Conservation (phyloP, 2,797 vertebrate species). For the Odontamblyopus rebecca region DNA sequence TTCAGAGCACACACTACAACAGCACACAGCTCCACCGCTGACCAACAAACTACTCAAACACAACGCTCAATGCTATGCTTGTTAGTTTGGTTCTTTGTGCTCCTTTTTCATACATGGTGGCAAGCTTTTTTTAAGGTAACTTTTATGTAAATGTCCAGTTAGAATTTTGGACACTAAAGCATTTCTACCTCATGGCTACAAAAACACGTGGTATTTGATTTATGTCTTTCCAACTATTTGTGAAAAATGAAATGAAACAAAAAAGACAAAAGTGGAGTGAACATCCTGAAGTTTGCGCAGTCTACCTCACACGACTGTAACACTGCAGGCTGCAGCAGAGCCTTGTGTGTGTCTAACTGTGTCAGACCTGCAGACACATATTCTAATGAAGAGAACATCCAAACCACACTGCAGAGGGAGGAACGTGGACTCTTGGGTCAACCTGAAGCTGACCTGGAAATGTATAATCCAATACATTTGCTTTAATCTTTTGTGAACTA, state of each 20-base stretch:
- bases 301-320: conserved; percentile 97
- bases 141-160: conserved; percentile 68
- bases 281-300: conserved; percentile 88
- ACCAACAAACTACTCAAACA: conserved; percentile 66
- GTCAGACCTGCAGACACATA: conserved; percentile 52
- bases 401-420: conserved; percentile 75
- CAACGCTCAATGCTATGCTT: conserved; percentile 44
- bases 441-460: conserved; percentile 76
- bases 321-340: conserved; percentile 76
- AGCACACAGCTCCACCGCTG: conserved; percentile 49
- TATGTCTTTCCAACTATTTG: conserved; percentile 83
- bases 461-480: conserved; percentile 80
- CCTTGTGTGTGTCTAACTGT: conserved; percentile 53
- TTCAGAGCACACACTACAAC: conserved; percentile 73
- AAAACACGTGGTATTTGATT: conserved; percentile 91
- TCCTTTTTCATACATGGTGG: conserved; percentile 64
- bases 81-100: conserved; percentile 33
- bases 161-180: conserved; percentile 82
- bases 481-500: conserved; percentile 80
- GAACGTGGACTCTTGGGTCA: conserved; percentile 80
- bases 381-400: conserved; percentile 70
- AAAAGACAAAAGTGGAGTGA: conserved; percentile 24
- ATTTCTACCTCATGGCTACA: conserved; percentile 97
- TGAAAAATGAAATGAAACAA: conserved; percentile 50
- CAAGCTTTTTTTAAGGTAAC: conserved; percentile 28